phyloP scores from a whole-genome alignment of 2,113 vertebrate species.

The Campylomormyrus tamandua region DNA sequence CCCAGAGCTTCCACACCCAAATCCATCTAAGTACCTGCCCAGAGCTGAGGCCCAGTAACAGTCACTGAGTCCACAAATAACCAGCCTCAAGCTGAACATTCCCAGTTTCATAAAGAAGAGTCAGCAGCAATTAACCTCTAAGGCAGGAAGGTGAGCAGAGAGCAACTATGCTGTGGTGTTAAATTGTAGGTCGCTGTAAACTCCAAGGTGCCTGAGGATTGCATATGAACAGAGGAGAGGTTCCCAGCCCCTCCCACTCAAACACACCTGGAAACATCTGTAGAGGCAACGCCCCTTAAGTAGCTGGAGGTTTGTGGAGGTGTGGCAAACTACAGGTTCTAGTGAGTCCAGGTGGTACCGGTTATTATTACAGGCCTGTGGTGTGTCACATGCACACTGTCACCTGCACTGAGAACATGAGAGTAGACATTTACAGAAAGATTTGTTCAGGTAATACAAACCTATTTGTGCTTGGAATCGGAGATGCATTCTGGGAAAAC shows the following conservation, averaged over 20 bases:
- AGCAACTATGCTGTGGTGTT: neutral
- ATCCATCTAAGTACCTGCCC: neutral
- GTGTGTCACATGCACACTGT: too few species aligned
- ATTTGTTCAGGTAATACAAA: neutral
- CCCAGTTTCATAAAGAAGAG: neutral
- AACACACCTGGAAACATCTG: neutral
- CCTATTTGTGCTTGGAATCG: neutral
- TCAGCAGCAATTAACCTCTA: neutral
- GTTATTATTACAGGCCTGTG: neutral
- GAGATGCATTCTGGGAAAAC: neutral
- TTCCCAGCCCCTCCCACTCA: neutral
- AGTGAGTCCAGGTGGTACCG: neutral
- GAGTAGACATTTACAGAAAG: neutral
- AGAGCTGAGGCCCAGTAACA: neutral
- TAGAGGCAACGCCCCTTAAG: neutral
- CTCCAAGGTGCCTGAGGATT: neutral
- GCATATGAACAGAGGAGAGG: neutral
- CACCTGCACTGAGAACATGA: neutral
- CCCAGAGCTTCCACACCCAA: neutral
- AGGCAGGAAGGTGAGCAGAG: neutral
- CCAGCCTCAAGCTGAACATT: neutral
- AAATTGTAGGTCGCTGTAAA: neutral
- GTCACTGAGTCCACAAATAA: too few species aligned
- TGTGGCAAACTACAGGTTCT: neutral
- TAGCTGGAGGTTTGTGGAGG: neutral